phyloP scores from a whole-genome alignment of 2,113 vertebrate species.

The Promerops cafer region DNA sequence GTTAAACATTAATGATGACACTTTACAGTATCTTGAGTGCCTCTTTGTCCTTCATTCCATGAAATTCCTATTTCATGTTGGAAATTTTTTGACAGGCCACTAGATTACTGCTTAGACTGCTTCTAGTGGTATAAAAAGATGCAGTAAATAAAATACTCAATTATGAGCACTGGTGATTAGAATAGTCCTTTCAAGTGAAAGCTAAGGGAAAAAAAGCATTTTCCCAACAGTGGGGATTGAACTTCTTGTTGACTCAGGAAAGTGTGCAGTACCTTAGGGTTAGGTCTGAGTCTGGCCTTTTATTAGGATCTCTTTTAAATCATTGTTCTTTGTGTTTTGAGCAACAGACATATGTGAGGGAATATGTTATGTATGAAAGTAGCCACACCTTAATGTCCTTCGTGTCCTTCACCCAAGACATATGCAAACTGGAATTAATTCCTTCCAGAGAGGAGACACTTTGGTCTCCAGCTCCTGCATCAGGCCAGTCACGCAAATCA shows the following conservation, averaged over 20 bases:
- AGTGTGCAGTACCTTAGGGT: neutral
- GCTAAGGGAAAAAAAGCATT: neutral
- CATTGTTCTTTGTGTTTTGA: neutral
- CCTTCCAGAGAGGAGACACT: neutral
- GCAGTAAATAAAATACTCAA: neutral
- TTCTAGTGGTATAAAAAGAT: neutral
- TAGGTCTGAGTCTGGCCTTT: neutral
- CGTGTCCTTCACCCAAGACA: neutral
- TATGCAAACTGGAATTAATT: neutral
- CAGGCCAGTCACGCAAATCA: neutral
- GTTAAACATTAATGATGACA: neutral
- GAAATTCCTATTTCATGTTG: neutral
- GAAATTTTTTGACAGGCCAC: neutral
- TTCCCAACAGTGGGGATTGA: neutral
- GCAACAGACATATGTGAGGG: neutral
- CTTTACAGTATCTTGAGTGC: neutral
- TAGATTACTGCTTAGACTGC: neutral
- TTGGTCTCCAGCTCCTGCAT: neutral
- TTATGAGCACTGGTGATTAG: neutral
- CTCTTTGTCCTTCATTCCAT: neutral
- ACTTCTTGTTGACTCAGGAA: neutral
- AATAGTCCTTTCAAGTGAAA: neutral
- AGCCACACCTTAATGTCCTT: neutral
- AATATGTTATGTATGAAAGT: neutral
- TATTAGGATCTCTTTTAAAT: neutral